phyloP scores from a whole-genome alignment of 2,797 vertebrate species.

The Capromys pilorides region DNA sequence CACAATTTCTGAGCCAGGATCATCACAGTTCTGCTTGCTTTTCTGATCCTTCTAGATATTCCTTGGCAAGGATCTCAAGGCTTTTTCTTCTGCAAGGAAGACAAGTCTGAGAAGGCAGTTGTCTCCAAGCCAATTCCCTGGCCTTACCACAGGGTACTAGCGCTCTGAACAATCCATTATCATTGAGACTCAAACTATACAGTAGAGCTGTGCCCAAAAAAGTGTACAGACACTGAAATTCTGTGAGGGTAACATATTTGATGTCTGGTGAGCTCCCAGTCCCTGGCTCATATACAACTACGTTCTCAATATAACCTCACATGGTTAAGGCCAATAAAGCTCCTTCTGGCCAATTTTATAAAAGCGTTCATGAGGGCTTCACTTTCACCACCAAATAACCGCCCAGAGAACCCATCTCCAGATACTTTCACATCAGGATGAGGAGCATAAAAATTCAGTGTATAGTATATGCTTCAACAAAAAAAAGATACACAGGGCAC shows the following conservation, averaged over 20 bases:
- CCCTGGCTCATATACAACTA: neutral
- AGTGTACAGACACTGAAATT: neutral
- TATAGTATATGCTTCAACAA: neutral
- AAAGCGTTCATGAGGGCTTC: neutral
- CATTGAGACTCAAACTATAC: neutral
- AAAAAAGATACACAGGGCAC: neutral
- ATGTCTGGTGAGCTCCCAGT: neutral
- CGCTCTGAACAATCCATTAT: neutral
- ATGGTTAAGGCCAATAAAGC: neutral
- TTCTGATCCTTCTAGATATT: slow-evolving; percentile 49
- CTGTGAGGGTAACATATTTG: neutral
- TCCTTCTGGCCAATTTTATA: neutral
- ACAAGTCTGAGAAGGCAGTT: slow-evolving; percentile 30
- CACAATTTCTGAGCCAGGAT: neutral
- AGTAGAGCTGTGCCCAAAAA: neutral
- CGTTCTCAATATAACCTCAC: neutral
- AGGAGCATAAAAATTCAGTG: neutral
- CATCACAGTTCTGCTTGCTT: slow-evolving; percentile 23
- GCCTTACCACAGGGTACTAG: neutral
- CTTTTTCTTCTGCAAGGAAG: neutral
- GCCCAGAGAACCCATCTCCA: neutral
- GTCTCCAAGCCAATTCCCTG: neutral
- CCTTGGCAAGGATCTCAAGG: slow-evolving; percentile 28
- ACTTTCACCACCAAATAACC: neutral
- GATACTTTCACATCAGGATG: neutral